Percentiles rank a stretch among this genome's conserved stretches.
Conservation (phyloP, 2,113 vertebrate species). For the Cairina moschata region DNA sequence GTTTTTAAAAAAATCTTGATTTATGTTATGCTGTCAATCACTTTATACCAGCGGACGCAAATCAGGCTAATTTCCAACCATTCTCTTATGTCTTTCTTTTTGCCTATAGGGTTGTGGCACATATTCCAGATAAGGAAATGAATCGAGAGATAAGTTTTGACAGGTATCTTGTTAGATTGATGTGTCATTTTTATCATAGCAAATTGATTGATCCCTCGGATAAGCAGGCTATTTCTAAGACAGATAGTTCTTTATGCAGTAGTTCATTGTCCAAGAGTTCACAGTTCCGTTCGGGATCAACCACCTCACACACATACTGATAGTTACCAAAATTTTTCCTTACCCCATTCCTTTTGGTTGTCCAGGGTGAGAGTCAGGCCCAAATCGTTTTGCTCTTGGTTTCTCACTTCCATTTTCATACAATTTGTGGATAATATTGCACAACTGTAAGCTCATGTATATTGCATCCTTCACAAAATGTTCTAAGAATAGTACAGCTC, state of each 20-base stretch:
- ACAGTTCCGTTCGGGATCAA: background rate
- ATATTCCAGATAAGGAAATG: constrained; percentile 50
- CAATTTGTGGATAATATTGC: background rate
- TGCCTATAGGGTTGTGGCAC: constrained; percentile 1
- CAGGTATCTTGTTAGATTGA: constrained; percentile 32
- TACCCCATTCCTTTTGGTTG: background rate
- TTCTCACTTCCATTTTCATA: background rate
- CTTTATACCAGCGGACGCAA: constrained; percentile 55
- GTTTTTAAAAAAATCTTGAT: constrained; percentile 76
- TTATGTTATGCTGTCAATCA: constrained; percentile 85
- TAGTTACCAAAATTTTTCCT: background rate
- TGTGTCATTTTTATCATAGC: constrained; percentile 55
- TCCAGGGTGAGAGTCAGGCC: background rate
- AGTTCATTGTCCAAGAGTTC: background rate
- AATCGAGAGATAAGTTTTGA: constrained; percentile 36
- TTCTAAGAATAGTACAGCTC: background rate
- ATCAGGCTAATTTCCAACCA: constrained; percentile 76
- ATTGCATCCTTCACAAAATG: background rate
- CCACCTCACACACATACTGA: background rate
- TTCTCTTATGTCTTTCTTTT: constrained; percentile 28
- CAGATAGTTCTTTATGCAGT: background rate
- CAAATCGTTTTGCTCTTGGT: background rate
- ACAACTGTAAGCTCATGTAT: background rate
- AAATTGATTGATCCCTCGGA: constrained; percentile 48
- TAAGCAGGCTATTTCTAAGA: constrained; percentile 51